Conservation (phyloP, 2,797 vertebrate species). For the Cryptoprocta ferox region DNA sequence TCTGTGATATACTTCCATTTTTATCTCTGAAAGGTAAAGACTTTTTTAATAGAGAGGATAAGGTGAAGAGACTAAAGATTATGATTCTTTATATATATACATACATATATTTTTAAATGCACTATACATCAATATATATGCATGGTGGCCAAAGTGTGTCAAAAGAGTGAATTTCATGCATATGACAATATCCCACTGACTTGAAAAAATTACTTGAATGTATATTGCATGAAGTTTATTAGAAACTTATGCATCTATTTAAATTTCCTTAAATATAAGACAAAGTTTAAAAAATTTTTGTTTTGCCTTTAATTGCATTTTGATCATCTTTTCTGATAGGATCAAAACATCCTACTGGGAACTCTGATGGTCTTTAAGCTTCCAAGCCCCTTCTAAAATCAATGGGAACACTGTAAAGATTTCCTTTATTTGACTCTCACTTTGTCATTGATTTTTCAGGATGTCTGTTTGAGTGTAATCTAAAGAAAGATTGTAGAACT, state of each 20-base stretch:
- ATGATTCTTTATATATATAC: neutral
- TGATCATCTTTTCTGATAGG: neutral
- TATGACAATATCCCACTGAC: neutral
- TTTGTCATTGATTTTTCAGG: constrained; percentile 73
- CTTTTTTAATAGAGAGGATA: neutral
- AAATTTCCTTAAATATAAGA: neutral
- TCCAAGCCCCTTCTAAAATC: constrained; percentile 44
- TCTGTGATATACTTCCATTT: neutral
- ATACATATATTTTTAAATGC: neutral
- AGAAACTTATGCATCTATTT: neutral
- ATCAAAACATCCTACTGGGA: neutral
- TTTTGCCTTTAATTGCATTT: constrained; percentile 12
- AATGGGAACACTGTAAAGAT: constrained; percentile 68
- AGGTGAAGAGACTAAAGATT: neutral
- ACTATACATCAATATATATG: neutral
- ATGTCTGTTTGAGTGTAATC: constrained; percentile 58
- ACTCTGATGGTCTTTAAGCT: neutral
- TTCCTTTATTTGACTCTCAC: constrained; percentile 74
- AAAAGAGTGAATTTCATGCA: neutral
- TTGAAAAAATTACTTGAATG: neutral
- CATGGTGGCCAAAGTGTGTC: neutral
- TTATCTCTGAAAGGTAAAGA: neutral
- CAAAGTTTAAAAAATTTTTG: neutral
- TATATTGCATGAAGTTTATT: neutral
- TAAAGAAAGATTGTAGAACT: constrained; percentile 59